These are phyloP conservation scores for Odontophorus gujanensis DNA, from an alignment of 2,113 vertebrate genomes.

Conservation along the genomic window DNA sequence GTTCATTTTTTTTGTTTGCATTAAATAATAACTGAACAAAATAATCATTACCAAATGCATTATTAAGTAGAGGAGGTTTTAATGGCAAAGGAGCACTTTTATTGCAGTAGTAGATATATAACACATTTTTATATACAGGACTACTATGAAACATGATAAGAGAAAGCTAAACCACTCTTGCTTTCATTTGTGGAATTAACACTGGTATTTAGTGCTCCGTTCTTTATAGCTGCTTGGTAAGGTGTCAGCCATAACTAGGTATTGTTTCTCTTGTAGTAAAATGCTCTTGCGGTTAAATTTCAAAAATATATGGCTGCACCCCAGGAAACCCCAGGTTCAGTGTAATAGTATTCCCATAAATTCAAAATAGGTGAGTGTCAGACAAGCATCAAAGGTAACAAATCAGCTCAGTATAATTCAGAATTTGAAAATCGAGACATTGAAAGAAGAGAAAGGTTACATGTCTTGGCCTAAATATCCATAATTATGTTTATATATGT, in stretches of 20 bases:
- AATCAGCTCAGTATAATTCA: conserved; percentile 53
- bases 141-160: background rate
- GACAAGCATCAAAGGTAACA: conserved; percentile 49
- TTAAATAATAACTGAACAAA: conserved; percentile 25
- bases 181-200: conserved; percentile 11
- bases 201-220: background rate
- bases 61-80: conserved; percentile 36
- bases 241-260: conserved; percentile 30
- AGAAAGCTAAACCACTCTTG: conserved; percentile 43
- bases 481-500: conserved; percentile 41
- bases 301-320: conserved; percentile 56
- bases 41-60: conserved; percentile 30
- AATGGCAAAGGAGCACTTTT: background rate
- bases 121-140: background rate
- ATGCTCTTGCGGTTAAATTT: conserved; percentile 50
- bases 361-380: conserved; percentile 69
- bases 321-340: conserved; percentile 44
- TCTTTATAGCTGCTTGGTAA: conserved; percentile 38
- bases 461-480: conserved; percentile 14
- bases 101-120: conserved; percentile 20
- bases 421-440: conserved; percentile 55
- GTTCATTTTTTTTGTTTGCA: conserved; percentile 28
- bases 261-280: conserved; percentile 56
- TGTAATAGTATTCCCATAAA: conserved; percentile 53
- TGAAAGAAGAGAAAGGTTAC: conserved; percentile 40